A percentile compares a stretch with the other conserved stretches of the same genome.
Conservation (phyloP, 2,888 invertebrate genomes). For the Epinotia nisella region DNA sequence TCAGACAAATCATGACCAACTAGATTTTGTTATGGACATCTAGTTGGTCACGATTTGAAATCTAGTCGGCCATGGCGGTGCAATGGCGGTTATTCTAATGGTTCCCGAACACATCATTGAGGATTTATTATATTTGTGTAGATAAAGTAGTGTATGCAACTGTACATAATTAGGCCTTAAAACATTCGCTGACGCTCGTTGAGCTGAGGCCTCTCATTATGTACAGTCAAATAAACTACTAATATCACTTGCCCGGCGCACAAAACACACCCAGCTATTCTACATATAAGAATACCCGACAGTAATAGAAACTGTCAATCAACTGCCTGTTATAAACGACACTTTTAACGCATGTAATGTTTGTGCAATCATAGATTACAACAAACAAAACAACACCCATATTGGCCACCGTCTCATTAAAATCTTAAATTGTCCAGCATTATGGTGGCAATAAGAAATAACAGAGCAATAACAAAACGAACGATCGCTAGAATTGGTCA, state of each 20-base stretch:
- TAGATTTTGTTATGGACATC: too few relatives aligned
- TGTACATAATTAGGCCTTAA: too few relatives aligned
- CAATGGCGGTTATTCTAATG: too few relatives aligned
- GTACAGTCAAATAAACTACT: too few relatives aligned
- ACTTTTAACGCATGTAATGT: slow-evolving; percentile 20
- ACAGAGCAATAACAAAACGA: slow-evolving; percentile 37
- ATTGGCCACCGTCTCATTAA: slow-evolving; percentile 36
- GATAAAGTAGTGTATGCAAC: too few relatives aligned
- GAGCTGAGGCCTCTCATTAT: too few relatives aligned
- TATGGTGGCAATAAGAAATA: slow-evolving; percentile 34
- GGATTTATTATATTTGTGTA: too few relatives aligned
- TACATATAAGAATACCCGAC: slow-evolving; percentile 10
- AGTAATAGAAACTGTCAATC: slow-evolving; percentile 29
- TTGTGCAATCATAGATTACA: slow-evolving; percentile 24
- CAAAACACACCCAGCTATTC: background rate
- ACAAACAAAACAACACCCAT: slow-evolving; percentile 15
- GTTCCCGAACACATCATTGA: too few relatives aligned
- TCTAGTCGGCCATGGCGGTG: too few relatives aligned
- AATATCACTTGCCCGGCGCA: background rate
- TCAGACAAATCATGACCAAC: too few relatives aligned
- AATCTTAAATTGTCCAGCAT: slow-evolving; percentile 32
- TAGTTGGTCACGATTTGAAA: too few relatives aligned
- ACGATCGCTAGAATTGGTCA: slow-evolving; percentile 41
- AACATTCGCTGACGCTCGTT: too few relatives aligned
- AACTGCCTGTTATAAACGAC: slow-evolving; percentile 9